Evolutionary conservation across 2,888 invertebrate genomes (phyloP).

Genomic region (Tipula vernalis): DNA sequence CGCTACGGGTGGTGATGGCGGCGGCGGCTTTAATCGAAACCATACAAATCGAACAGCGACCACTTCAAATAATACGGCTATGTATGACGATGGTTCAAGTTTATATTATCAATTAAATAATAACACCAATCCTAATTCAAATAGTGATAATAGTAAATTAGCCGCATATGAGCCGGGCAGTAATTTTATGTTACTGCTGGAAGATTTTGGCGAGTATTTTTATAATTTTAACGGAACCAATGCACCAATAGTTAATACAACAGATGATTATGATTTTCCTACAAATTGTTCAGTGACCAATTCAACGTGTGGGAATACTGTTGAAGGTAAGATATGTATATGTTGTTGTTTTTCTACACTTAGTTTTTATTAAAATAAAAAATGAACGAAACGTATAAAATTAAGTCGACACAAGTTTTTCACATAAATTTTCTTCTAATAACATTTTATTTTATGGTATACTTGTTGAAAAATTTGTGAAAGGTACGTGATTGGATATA

Average conservation of each 20-base stretch:
- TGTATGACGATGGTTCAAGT: constrained; percentile 10
- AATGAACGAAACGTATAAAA: not conserved
- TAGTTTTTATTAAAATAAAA: not conserved
- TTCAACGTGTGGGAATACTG: constrained; percentile 27
- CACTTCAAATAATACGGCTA: constrained; percentile 6
- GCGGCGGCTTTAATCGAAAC: constrained; percentile 15
- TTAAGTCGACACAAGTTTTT: not conserved
- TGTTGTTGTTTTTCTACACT: not conserved
- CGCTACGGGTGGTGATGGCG: constrained; percentile 15
- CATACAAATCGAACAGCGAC: not conserved
- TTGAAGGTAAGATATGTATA: constrained; percentile 26
- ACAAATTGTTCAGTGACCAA: constrained; percentile 30
- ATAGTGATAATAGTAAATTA: not conserved
- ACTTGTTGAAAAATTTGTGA: not conserved
- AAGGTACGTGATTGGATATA: not conserved
- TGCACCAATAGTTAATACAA: constrained; percentile 19
- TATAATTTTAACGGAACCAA: constrained; percentile 38
- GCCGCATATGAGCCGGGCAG: constrained; percentile 25
- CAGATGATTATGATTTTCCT: constrained; percentile 25
- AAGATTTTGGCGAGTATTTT: constrained; percentile 70
- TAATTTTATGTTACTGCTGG: constrained; percentile 50
- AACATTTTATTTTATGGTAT: not conserved
- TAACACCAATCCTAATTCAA: not conserved
- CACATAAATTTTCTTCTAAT: not conserved
- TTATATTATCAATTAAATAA: constrained; percentile 10